Conservation (phyloP, 1,140 invertebrate genomes). For the Chrysoperla carnea region DNA sequence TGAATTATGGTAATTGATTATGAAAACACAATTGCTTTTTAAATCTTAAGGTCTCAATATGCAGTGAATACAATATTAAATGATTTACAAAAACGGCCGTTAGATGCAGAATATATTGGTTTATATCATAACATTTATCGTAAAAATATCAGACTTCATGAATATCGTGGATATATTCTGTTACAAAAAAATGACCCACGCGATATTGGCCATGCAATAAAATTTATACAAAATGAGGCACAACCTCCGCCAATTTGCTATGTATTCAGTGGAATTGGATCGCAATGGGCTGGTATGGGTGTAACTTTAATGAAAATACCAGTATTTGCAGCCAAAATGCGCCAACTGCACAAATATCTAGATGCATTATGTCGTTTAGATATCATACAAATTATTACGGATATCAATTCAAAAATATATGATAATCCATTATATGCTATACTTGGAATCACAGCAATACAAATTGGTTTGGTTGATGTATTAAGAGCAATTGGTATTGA, state of each 20-base stretch:
- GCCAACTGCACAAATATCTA: too few species aligned
- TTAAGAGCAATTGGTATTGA: constrained; percentile 40
- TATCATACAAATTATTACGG: constrained; percentile 22
- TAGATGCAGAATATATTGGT: constrained; percentile 34
- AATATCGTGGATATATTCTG: constrained; percentile 38
- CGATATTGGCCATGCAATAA: constrained; percentile 52
- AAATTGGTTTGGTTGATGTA: constrained; percentile 59
- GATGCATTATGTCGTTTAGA: too few species aligned
- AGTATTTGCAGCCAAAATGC: constrained; percentile 28
- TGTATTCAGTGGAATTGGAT: constrained; percentile 52
- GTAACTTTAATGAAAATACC: constrained; percentile 38
- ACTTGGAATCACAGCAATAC: constrained; percentile 55
- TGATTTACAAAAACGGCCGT: constrained; percentile 19
- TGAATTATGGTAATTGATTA: not conserved
- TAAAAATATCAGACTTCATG: constrained; percentile 33
- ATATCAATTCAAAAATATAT: constrained; percentile 33
- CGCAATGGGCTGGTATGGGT: constrained; percentile 51
- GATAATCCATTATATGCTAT: constrained; percentile 45
- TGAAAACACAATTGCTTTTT: constrained; percentile 24
- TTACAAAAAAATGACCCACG: constrained; percentile 25
- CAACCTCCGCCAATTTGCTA: constrained; percentile 27
- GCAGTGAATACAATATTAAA: constrained; percentile 38
- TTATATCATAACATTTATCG: constrained; percentile 30
- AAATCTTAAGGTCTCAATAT: constrained; percentile 49
- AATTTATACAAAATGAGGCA: too few species aligned